Conservation (phyloP, 2,797 vertebrate genomes). For the Parambassis ranga region DNA sequence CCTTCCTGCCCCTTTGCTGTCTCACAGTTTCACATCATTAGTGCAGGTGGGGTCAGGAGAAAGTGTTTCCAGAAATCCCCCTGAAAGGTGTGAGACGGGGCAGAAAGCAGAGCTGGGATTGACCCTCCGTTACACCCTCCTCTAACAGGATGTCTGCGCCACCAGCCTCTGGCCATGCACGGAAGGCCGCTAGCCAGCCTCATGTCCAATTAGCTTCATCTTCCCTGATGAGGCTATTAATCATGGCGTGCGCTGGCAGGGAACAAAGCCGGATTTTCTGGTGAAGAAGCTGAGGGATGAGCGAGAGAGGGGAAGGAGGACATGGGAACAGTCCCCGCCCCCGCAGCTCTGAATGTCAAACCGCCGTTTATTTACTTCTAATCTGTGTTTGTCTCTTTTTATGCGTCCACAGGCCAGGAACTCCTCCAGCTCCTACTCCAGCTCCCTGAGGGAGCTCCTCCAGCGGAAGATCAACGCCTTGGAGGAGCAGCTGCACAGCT, state of each 20-base stretch:
- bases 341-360: slow-evolving; percentile 11
- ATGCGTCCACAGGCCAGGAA: slow-evolving; percentile 72
- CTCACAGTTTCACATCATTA: slow-evolving; percentile 3
- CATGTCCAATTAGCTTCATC: slow-evolving; percentile 77
- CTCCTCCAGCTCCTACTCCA: slow-evolving; percentile 83
- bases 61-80: slow-evolving; percentile 39
- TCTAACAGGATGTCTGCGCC: slow-evolving; percentile 50
- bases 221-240: slow-evolving; percentile 73
- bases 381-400: too few relatives aligned
- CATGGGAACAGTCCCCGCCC: background rate
- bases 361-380: too few relatives aligned
- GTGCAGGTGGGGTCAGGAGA: slow-evolving; percentile 27
- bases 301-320: slow-evolving; percentile 24
- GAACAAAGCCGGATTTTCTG: slow-evolving; percentile 77
- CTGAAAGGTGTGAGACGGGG: slow-evolving; percentile 47
- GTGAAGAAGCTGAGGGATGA: slow-evolving; percentile 49
- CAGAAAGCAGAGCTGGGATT: slow-evolving; percentile 32
- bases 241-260: slow-evolving; percentile 53
- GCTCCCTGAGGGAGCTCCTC: slow-evolving; percentile 83
- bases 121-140: slow-evolving; percentile 19
- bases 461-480: slow-evolving; percentile 83
- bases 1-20: too few relatives aligned
- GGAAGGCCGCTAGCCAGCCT: slow-evolving; percentile 37
- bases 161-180: slow-evolving; percentile 26
- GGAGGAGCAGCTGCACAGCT: slow-evolving; percentile 81